phyloP scores from a whole-genome alignment of 2,888 invertebrate species.

The Hyles lineata region DNA sequence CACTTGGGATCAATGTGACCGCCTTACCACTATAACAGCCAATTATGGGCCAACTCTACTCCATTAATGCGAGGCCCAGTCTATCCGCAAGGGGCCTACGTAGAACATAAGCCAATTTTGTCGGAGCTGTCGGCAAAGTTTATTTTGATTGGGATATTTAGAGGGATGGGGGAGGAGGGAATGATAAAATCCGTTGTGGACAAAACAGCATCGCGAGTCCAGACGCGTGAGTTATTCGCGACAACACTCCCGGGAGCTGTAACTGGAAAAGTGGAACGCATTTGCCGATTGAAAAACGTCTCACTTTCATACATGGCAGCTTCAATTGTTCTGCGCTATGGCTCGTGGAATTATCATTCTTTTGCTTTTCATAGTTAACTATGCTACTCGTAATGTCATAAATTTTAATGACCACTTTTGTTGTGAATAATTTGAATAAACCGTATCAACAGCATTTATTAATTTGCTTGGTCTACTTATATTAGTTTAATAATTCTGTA shows the following conservation, averaged over 20 bases:
- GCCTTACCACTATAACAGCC: background rate
- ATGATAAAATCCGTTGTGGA: constrained; percentile 26
- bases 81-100: background rate
- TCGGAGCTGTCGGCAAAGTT: background rate
- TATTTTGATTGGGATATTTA: constrained; percentile 14
- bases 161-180: no score
- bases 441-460: no score
- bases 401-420: no score
- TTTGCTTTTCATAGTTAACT: no score
- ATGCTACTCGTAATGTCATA: no score
- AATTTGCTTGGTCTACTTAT: no score
- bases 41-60: background rate
- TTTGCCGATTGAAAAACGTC: constrained; percentile 46
- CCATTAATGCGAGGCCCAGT: background rate
- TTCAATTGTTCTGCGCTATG: constrained; percentile 2
- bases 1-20: background rate
- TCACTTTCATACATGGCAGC: constrained; percentile 25
- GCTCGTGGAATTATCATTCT: background rate
- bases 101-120: background rate
- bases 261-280: constrained; percentile 47
- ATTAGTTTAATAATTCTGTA: no score
- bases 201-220: constrained; percentile 19
- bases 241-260: constrained; percentile 29
- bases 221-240: constrained; percentile 23
- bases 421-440: no score